These are phyloP conservation scores for Nezara viridula DNA, from an alignment of 2,888 invertebrate species.

Conservation along the genomic window DNA sequence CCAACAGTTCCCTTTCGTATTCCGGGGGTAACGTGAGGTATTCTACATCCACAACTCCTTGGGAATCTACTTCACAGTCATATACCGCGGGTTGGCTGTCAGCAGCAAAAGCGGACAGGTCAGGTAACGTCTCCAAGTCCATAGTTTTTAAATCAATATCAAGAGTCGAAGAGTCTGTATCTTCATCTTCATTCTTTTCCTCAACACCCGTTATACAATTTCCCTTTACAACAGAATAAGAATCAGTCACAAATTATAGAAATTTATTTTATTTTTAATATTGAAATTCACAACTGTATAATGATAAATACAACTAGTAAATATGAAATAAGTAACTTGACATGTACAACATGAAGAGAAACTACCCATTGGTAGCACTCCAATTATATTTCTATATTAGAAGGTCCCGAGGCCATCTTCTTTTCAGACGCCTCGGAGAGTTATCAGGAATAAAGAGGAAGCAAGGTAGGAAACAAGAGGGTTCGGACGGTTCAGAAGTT, in stretches of 20 bases:
- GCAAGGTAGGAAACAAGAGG: too few relatives aligned
- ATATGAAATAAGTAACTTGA: too few relatives aligned
- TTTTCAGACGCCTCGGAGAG: too few relatives aligned
- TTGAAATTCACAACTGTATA: too few relatives aligned
- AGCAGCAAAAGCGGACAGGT: background rate
- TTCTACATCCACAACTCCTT: background rate
- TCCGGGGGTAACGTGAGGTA: background rate
- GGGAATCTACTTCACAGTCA: background rate
- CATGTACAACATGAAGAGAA: too few relatives aligned
- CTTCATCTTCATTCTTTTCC: slow-evolving; percentile 10
- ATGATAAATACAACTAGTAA: too few relatives aligned
- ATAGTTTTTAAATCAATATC: background rate
- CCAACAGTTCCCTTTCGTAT: background rate
- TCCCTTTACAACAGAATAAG: background rate
- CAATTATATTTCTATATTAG: too few relatives aligned
- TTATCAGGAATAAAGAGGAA: too few relatives aligned
- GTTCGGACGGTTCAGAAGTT: too few relatives aligned
- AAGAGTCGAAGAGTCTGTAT: background rate
- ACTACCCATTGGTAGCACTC: too few relatives aligned
- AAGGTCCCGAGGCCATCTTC: too few relatives aligned
- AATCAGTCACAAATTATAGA: background rate
- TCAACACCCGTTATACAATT: background rate
- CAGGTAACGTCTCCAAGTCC: background rate
- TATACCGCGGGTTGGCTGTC: background rate
- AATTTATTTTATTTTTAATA: background rate